A percentile compares a stretch with the other conserved stretches of the same genome.
Evolutionary conservation across 2,888 invertebrate genomes (phyloP).

Genomic region (Digitonthophagus gazella): DNA sequence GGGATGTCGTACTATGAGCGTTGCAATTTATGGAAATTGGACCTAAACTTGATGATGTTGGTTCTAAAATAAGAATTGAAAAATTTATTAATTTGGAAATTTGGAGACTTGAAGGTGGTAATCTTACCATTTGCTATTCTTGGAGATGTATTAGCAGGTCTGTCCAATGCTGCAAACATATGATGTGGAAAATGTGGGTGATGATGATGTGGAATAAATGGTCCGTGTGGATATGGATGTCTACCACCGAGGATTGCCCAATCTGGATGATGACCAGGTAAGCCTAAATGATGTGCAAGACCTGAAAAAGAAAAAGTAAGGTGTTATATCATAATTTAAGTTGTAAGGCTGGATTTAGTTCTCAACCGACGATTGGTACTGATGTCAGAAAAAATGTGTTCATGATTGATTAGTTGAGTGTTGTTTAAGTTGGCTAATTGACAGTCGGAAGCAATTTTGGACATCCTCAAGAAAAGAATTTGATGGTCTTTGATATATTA

Average conservation of each 20-base stretch:
- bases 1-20: conserved; percentile 71
- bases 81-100: neutral
- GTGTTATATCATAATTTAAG: neutral
- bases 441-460: too few species aligned
- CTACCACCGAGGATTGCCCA: conserved; percentile 53
- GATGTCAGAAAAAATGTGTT: too few species aligned
- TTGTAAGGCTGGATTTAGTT: neutral
- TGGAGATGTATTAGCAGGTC: conserved; percentile 55
- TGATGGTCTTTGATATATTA: too few species aligned
- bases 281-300: conserved; percentile 70
- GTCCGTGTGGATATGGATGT: conserved; percentile 55
- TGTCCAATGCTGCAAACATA: conserved; percentile 54
- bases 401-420: too few species aligned
- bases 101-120: too few species aligned
- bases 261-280: conserved; percentile 68
- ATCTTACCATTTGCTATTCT: conserved; percentile 54
- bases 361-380: too few species aligned
- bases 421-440: too few species aligned
- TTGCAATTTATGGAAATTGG: conserved; percentile 54
- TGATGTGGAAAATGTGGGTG: conserved; percentile 54
- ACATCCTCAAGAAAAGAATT: too few species aligned
- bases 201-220: conserved; percentile 59
- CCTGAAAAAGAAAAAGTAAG: conserved; percentile 53
- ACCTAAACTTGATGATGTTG: conserved; percentile 48
- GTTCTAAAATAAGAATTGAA: conserved; percentile 40